These are phyloP conservation scores for Notodonta ziczac DNA, from an alignment of 2,888 invertebrate genomes.

Conservation along the genomic window DNA sequence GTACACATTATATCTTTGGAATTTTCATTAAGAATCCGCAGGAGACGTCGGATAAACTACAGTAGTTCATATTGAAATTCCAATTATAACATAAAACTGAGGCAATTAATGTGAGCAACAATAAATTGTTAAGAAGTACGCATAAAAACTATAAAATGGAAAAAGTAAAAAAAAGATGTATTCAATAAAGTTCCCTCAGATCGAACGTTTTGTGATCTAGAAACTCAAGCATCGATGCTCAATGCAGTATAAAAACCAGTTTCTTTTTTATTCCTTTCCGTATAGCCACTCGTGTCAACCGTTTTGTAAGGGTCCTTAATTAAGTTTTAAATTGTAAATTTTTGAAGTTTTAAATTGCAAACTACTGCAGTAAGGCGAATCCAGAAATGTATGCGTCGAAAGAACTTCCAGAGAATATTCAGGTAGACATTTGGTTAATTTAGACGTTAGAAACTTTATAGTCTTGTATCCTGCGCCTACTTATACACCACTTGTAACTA, in stretches of 20 bases:
- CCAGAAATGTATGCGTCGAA: neutral
- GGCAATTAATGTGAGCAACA: neutral
- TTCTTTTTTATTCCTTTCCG: conserved; percentile 4
- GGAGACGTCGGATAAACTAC: too few relatives aligned
- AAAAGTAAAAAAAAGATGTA: neutral
- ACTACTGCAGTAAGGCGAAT: neutral
- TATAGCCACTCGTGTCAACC: neutral
- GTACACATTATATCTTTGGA: too few relatives aligned
- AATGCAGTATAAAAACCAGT: neutral
- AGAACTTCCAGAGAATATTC: conserved; percentile 2
- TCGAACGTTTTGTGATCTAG: conserved; percentile 1
- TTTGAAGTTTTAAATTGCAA: neutral
- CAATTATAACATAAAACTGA: neutral
- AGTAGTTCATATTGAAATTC: too few relatives aligned
- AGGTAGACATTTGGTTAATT: conserved; percentile 1
- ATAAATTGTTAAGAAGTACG: neutral
- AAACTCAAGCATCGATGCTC: conserved; percentile 3
- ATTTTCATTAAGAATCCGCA: too few relatives aligned
- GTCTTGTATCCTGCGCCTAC: neutral
- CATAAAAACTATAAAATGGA: conserved; percentile 6
- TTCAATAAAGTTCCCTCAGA: neutral
- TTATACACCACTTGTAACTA: conserved; percentile 1
- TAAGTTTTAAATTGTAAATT: conserved; percentile 4
- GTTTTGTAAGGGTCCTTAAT: conserved; percentile 1
- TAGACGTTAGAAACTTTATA: conserved; percentile 3